Percentiles rank a stretch among this genome's conserved stretches.
Evolutionary conservation across 2,113 vertebrate genomes (phyloP).

Genomic region (Bubalus kerabau): DNA sequence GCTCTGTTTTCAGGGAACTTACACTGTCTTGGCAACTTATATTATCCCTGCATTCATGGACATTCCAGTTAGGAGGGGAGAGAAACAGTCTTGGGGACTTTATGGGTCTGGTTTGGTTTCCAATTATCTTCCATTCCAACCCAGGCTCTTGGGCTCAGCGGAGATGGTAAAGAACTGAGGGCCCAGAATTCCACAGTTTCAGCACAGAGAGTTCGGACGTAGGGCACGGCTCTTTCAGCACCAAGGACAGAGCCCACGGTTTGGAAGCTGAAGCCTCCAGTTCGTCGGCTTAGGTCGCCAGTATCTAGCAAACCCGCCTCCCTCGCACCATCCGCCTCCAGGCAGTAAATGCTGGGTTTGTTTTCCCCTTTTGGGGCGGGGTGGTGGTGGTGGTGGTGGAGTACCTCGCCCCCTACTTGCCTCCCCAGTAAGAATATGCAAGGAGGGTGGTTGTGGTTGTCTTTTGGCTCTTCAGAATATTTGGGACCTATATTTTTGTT

Average conservation of each 20-base stretch:
- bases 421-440: background rate
- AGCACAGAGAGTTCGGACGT: background rate
- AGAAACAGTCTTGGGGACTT: background rate
- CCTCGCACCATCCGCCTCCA: background rate
- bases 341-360: background rate
- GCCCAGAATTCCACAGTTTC: background rate
- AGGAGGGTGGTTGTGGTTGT: background rate
- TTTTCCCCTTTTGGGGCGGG: background rate
- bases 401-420: background rate
- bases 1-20: background rate
- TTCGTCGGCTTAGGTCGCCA: fast-evolving
- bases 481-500: conserved; percentile 3
- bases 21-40: background rate
- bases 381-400: background rate
- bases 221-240: conserved; percentile 24
- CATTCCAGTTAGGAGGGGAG: background rate
- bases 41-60: background rate
- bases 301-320: fast-evolving
- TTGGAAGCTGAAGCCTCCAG: fast-evolving
- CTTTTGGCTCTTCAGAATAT: background rate
- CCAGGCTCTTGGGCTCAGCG: background rate
- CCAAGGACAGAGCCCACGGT: conserved; percentile 28
- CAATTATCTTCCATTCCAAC: background rate
- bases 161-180: background rate
- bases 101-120: background rate